Evolutionary conservation across 1,140 invertebrate genomes (phyloP), one percentile per base, ranked within the genome.

Genomic region (Macrostomum lignano): DNA sequence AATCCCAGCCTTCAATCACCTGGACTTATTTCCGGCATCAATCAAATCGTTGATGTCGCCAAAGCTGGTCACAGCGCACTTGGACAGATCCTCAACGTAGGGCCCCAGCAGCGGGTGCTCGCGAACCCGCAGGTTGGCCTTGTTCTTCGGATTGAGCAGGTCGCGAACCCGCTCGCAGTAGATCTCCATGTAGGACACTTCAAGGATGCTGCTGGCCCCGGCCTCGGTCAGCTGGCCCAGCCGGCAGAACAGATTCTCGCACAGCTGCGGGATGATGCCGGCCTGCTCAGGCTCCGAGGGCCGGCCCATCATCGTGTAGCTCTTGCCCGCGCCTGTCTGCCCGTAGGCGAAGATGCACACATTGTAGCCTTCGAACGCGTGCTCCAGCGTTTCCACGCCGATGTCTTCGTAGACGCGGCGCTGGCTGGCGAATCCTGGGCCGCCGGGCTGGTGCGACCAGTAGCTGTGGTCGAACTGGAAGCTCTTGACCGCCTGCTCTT

Each of bases 281-380:
- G 86, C 79, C 49, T 91, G 75, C 1, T 74, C 73, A 28, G 78
- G 73, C 49, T 86, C 78, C 40, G 77, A 17, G 23, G 13, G 75
- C 44, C 76, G 74, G 2, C 91, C 91, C 91, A 98, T 98, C 91
- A 98, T 98, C 3, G 86, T 96, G 52, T 93, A 98, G 6, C 78
- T 86, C 60, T 98, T 98, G n/a, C 91, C 91, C 33, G 88, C 76
- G 21, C 91, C 91, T 3, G 91, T 98, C 62, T 98, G 91, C 2
- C 91, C 91, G 58, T 98, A 98, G 3, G 91, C 91, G 61, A 98
- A 98, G 53, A 98, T 98, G 59, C 91, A 98, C 31, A 96, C 86
- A 56, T 98, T 98, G 62, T 96, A 96, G 10, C 66, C 88, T 62
- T 94, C 81, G 56, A 98, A 93, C 15, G 34, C 34, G 20, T 29